Conservation (phyloP, 2,797 vertebrate genomes). For the Macrochelys suwanniensis region DNA sequence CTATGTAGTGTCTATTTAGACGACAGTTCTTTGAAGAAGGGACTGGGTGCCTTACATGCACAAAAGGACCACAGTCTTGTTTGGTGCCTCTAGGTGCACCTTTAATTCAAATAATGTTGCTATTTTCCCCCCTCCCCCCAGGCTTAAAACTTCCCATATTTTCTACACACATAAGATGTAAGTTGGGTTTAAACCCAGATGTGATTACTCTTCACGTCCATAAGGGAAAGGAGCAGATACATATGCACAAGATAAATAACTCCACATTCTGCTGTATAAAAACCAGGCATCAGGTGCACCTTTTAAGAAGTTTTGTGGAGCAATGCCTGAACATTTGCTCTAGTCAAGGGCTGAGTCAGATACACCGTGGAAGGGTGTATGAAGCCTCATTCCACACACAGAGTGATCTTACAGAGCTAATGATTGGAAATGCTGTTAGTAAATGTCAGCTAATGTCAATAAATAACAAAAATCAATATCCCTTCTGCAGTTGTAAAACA, state of each 20-base stretch:
- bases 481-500: neutral
- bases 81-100: neutral
- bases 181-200: neutral
- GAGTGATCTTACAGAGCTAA: neutral
- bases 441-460: neutral
- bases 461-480: neutral
- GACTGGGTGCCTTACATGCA: accelerated
- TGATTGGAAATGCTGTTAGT: neutral
- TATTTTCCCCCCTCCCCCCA: neutral
- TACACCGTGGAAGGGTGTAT: neutral
- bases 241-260: constrained; percentile 1
- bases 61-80: neutral
- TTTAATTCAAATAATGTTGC: neutral
- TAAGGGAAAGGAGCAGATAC: constrained; percentile 23
- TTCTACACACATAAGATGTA: neutral
- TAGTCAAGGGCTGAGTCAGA: neutral
- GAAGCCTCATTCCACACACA: neutral
- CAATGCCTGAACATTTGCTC: neutral
- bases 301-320: neutral
- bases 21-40: too few relatives aligned
- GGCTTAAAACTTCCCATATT: neutral
- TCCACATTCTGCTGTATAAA: neutral
- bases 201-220: neutral
- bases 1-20: accelerated
- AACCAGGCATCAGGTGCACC: constrained; percentile 24